Evolutionary conservation across 2,888 invertebrate genomes (phyloP).

Genomic region (Steinernema hermaphroditum): DNA sequence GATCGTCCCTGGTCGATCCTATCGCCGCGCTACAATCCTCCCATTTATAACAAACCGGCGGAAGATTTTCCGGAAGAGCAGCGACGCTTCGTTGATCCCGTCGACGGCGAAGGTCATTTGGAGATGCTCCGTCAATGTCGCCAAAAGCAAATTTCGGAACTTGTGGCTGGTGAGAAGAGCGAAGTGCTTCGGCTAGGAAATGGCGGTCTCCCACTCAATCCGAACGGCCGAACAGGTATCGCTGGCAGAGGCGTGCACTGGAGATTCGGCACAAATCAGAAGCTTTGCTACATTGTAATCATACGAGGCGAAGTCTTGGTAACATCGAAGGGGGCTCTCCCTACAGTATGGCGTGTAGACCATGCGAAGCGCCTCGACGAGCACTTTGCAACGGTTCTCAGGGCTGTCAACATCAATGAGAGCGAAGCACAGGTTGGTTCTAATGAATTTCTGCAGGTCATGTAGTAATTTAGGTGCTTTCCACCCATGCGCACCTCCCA

Average conservation of each 20-base stretch:
- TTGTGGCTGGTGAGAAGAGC: constrained; percentile 42
- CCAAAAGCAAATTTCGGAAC: constrained; percentile 42
- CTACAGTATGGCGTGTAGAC: constrained; percentile 48
- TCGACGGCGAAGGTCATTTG: constrained; percentile 31
- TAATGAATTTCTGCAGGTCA: constrained; percentile 36
- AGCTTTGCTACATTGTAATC: constrained; percentile 54
- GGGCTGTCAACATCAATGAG: background rate
- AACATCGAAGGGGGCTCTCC: constrained; percentile 43
- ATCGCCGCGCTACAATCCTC: constrained; percentile 54
- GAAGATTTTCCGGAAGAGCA: constrained; percentile 54
- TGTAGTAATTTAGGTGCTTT: constrained; percentile 42
- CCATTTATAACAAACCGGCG: constrained; percentile 51
- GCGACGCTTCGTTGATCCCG: constrained; percentile 51
- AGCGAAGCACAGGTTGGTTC: constrained; percentile 34
- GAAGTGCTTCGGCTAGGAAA: constrained; percentile 38
- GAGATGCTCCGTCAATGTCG: constrained; percentile 42
- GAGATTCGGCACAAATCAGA: constrained; percentile 62
- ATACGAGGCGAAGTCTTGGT: constrained; percentile 39
- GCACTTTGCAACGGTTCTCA: constrained; percentile 32
- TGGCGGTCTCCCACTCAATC: constrained; percentile 63
- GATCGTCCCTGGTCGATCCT: constrained; percentile 46
- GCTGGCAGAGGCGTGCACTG: constrained; percentile 61
- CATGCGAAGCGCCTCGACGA: constrained; percentile 40
- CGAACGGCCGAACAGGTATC: constrained; percentile 55
- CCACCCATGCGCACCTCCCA: constrained; percentile 41